Percentiles rank a stretch among this genome's conserved stretches.
Evolutionary conservation across 2,888 invertebrate species (phyloP).

Genomic region (Chalcis sispes): DNA sequence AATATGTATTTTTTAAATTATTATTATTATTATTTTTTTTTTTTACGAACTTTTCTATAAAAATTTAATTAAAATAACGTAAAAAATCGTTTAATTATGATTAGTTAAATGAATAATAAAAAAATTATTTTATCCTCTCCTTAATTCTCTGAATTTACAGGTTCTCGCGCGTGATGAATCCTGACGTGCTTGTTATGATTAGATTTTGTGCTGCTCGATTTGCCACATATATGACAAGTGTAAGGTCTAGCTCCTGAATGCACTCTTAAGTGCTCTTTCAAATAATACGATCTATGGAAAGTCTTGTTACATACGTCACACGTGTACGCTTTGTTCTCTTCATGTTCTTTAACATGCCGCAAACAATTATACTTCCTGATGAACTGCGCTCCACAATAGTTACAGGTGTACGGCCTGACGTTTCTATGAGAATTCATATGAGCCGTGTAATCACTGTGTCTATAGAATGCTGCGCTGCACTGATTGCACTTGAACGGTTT

Average conservation of each 20-base stretch:
- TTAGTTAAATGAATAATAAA: not conserved
- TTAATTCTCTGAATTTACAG: constrained; percentile 89
- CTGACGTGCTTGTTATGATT: constrained; percentile 94
- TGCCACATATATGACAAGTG: constrained; percentile 92
- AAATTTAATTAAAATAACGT: not conserved
- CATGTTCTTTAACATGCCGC: constrained; percentile 90
- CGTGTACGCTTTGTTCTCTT: constrained; percentile 86
- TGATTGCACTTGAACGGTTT: constrained; percentile 91
- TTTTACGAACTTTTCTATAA: constrained; percentile 14
- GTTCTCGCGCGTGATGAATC: constrained; percentile 92
- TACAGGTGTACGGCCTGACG: constrained; percentile 90
- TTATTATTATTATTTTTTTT: no score
- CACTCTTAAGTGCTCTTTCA: constrained; percentile 91
- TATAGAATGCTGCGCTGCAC: constrained; percentile 90
- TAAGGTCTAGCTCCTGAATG: constrained; percentile 90
- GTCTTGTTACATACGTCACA: constrained; percentile 89
- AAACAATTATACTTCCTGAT: constrained; percentile 92
- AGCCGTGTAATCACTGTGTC: constrained; percentile 87
- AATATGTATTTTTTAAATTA: no score
- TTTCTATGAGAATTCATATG: constrained; percentile 92
- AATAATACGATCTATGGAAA: constrained; percentile 91
- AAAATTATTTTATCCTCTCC: constrained; percentile 28
- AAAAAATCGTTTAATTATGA: not conserved
- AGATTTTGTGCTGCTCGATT: constrained; percentile 91
- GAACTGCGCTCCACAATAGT: constrained; percentile 92